Evolutionary conservation across 2,888 invertebrate genomes (phyloP), one percentile per base, ranked within the genome.

Genomic region (Pristionchus entomophagus): DNA sequence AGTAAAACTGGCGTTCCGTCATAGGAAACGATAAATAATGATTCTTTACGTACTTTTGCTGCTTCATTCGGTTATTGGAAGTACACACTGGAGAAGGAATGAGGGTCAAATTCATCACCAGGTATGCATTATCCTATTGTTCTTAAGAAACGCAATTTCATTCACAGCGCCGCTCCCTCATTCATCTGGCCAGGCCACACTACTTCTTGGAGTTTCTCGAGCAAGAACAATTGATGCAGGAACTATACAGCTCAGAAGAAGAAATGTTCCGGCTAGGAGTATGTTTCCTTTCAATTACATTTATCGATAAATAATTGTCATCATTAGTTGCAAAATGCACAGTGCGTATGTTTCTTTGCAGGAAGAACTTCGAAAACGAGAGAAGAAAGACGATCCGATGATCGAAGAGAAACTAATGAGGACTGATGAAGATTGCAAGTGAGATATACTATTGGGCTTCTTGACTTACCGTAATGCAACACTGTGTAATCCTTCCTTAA

Each of bases 341-440:
- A 45, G 14, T 45, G 45, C 6, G 8, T 14, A 45, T 45, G 6
- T 56, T 5, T 35, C 26, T 45, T 45, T 83, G 19, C 19, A 83
- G 83, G 65, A 83, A 38, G 59, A 41, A 29, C 29, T 83, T 22
- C 59, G 62, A 26, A 49, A 83, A 82, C 59, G 88, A 78, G 87
- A 88, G 80, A 85, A 84, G n/a, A 35, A 81, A 22, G 90, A 90
- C 77, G 89, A 90, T 86, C 90, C 90, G 38, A 86, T 88, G 73
- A 88, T 90, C 53, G 90, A 90, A 56, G 88, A 87, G n/a, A 86
- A 87, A n/a, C 87, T 89, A 17, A 85, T 87, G 84, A 84, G 86
- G 38, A 87, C 88, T 14, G 88, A 89, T 59, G 86, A 86, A 29
- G 86, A 88, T 49, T 90, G 90, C 86, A 84, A 87, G 86, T 87